These are phyloP conservation scores for Zapornia atra DNA, from an alignment of 2,113 vertebrate genomes.

Conservation along the genomic window DNA sequence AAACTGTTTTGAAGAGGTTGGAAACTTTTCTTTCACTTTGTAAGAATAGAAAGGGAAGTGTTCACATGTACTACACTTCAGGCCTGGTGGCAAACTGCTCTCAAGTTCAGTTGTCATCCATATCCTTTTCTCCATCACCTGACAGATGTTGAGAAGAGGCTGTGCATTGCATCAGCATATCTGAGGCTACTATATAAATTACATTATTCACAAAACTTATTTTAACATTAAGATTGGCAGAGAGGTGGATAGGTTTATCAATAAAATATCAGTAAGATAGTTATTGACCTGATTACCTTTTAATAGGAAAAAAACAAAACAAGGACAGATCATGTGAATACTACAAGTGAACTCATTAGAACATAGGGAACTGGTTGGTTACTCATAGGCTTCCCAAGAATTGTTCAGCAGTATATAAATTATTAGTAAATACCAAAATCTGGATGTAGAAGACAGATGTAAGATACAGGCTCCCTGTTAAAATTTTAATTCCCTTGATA, in stretches of 20 bases:
- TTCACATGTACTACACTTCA: conserved; percentile 1
- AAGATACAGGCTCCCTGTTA: neutral
- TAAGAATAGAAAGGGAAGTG: neutral
- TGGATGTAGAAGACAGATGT: neutral
- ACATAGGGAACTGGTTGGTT: neutral
- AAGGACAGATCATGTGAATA: neutral
- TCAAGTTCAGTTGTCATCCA: neutral
- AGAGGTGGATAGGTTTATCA: neutral
- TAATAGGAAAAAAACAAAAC: neutral
- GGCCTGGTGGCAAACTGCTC: conserved; percentile 11
- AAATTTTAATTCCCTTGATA: neutral
- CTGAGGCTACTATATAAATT: neutral
- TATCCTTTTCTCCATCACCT: conserved; percentile 6
- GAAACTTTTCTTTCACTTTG: conserved; percentile 13
- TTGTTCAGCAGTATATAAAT: neutral
- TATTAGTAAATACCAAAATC: neutral
- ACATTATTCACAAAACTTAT: neutral
- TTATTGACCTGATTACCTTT: neutral
- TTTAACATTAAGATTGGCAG: neutral
- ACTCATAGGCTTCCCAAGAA: neutral
- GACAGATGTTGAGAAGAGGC: neutral
- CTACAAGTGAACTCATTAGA: neutral
- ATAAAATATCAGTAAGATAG: neutral
- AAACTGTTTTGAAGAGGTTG: neutral
- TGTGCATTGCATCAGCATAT: neutral